A percentile compares a stretch with the other conserved stretches of the same genome.
These are phyloP conservation scores for Cloeon dipterum DNA, from an alignment of 2,888 invertebrate genomes.

Conservation along the genomic window DNA sequence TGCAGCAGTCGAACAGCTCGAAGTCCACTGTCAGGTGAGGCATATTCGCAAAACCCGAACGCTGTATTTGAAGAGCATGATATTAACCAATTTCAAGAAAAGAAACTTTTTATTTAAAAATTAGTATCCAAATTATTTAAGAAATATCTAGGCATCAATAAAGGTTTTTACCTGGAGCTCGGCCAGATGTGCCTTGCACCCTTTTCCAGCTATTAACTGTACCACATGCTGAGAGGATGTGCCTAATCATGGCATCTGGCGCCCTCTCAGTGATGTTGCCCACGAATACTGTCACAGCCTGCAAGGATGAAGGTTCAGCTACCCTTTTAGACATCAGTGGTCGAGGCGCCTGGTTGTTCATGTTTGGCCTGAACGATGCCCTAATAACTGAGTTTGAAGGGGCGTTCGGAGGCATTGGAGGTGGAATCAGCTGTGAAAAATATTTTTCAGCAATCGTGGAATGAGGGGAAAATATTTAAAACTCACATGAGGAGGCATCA, in stretches of 20 bases:
- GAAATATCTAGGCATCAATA: too few relatives aligned
- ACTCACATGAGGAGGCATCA: slow-evolving; percentile 55
- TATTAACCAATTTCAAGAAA: neutral
- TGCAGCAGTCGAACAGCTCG: slow-evolving; percentile 82
- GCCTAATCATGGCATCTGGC: slow-evolving; percentile 84
- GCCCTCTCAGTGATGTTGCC: slow-evolving; percentile 91
- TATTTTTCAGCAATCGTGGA: too few relatives aligned
- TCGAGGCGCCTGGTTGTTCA: neutral
- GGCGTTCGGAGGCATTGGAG: slow-evolving; percentile 19
- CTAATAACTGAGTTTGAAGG: slow-evolving; percentile 7
- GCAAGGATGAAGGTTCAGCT: slow-evolving; percentile 27
- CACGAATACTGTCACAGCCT: slow-evolving; percentile 91
- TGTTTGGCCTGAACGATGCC: neutral
- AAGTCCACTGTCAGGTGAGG: slow-evolving; percentile 84
- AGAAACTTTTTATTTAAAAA: neutral
- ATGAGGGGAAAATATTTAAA: too few relatives aligned
- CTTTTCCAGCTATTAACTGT: slow-evolving; percentile 92
- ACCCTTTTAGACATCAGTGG: slow-evolving; percentile 12
- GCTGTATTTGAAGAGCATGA: slow-evolving; percentile 24
- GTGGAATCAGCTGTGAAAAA: slow-evolving; percentile 28
- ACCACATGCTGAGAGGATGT: slow-evolving; percentile 81
- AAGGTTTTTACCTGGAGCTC: neutral
- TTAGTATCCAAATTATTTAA: neutral
- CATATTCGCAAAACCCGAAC: slow-evolving; percentile 96
- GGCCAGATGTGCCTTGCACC: slow-evolving; percentile 35